Evolutionary conservation across 35 echinoderm and acorn worm species (phyloP).

Genomic region (Patiria miniata): DNA sequence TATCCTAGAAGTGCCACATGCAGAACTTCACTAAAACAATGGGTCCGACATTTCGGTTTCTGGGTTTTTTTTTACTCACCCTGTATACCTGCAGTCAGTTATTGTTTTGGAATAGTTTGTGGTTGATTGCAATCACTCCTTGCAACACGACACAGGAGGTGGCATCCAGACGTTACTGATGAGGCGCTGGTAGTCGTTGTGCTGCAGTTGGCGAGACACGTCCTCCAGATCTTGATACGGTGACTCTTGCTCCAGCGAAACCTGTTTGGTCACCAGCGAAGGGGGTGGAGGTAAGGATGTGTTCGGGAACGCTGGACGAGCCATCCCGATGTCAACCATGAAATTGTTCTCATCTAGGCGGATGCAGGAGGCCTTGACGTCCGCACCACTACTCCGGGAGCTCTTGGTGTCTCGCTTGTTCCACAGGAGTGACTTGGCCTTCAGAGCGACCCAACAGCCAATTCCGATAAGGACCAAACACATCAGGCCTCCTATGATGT

Average conservation of each 20-base stretch:
- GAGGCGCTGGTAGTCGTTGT: not conserved
- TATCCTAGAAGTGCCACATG: too few relatives aligned
- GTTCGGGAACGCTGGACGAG: not conserved
- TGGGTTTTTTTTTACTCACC: too few relatives aligned
- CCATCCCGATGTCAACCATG: not conserved
- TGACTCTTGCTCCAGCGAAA: not conserved
- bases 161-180: not conserved
- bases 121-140: too few relatives aligned
- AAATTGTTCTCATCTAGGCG: not conserved
- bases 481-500: conserved; percentile 15
- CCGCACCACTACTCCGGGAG: not conserved
- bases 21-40: too few relatives aligned
- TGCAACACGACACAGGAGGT: not conserved
- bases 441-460: not conserved
- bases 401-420: not conserved
- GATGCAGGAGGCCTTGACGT: not conserved
- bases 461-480: not conserved
- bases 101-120: too few relatives aligned
- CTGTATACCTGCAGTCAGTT: too few relatives aligned
- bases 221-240: conserved; percentile 20
- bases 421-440: not conserved
- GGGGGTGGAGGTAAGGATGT: not conserved
- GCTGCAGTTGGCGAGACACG: not conserved
- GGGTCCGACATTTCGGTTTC: too few relatives aligned
- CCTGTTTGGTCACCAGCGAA: not conserved